Evolutionary conservation across 2,113 vertebrate species (phyloP), one percentile per base, ranked within the genome.

Genomic region (Sorex fumeus): DNA sequence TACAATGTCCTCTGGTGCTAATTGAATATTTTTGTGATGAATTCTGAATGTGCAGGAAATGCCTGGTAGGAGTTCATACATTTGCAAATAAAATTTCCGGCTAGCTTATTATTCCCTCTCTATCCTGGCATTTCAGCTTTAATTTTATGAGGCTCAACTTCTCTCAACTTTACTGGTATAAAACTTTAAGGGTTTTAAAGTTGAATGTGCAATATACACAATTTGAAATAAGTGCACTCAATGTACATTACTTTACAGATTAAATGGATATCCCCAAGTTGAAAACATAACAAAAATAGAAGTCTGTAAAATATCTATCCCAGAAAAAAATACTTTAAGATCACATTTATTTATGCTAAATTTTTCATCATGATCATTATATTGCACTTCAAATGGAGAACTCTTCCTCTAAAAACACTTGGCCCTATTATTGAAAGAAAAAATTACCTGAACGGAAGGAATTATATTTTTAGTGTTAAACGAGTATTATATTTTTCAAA

Each of bases 21-120:
- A 97, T 67, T 97, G 96, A 97, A 93, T 93, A 97, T 94, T 96
- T 94, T 90, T 97, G 87, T 97, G 95, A 85, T 92, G 84, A 94
- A 85, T 79, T 95, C 87, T 96, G 93, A 97, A 95, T 97, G 91
- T 87, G 64, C 90, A 96, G 97, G 95, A 98, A 98, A 96, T 97
- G 94, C 78, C 88, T 94, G 77, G 62, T 77, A 84, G 87, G 74
- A 95, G 71, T 87, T 47, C 90, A 95, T 83, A 91, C 84, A 70
- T 93, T 95, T 95, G 94, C 92, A 96, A 95, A 96, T 78, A 34
- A 91, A 95, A 94, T 95, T 97, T 96, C 92, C 96, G 95, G 85
- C 86, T 96, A 93, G 96, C 88, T 95, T 95, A 71, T 95, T 90
- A 91, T 64, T 88, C 86, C 11, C 27, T 36, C 32, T 93, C 94